phyloP scores from a whole-genome alignment of 2,888 invertebrate species.

The Hypsopygia costalis region DNA sequence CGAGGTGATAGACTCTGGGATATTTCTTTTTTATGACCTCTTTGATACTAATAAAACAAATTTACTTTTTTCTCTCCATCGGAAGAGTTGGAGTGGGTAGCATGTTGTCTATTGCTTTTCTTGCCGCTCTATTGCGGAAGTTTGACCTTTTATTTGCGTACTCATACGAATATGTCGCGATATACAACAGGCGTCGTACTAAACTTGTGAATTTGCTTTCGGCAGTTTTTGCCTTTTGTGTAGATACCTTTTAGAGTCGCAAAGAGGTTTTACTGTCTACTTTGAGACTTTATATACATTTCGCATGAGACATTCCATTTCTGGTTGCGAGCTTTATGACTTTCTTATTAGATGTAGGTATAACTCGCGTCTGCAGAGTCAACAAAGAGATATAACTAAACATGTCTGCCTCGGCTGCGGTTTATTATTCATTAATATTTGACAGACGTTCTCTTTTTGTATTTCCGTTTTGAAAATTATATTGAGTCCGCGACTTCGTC shows the following conservation, averaged over 20 bases:
- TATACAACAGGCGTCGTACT: constrained; percentile 31
- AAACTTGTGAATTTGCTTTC: constrained; percentile 44
- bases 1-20: constrained; percentile 70
- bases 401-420: constrained; percentile 16
- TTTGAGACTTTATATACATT: constrained; percentile 51
- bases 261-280: constrained; percentile 50
- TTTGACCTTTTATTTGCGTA: constrained; percentile 56
- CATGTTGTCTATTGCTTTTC: constrained; percentile 62
- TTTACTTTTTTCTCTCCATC: constrained; percentile 59
- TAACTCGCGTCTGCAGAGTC: constrained; percentile 35
- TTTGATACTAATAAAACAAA: constrained; percentile 78
- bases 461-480: neutral
- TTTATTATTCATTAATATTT: constrained; percentile 9
- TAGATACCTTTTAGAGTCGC: constrained; percentile 39
- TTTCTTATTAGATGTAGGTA: constrained; percentile 56
- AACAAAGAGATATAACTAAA: constrained; percentile 40
- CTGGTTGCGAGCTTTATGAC: constrained; percentile 49
- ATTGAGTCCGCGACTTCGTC: too few species aligned
- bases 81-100: constrained; percentile 55
- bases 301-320: constrained; percentile 46
- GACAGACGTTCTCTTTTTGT: neutral
- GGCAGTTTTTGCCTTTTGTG: constrained; percentile 36
- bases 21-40: constrained; percentile 74
- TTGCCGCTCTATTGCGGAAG: constrained; percentile 46
- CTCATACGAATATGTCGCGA: constrained; percentile 32